Evolutionary conservation across 2,113 vertebrate genomes (phyloP).

Genomic region (Oryzias curvinotus): DNA sequence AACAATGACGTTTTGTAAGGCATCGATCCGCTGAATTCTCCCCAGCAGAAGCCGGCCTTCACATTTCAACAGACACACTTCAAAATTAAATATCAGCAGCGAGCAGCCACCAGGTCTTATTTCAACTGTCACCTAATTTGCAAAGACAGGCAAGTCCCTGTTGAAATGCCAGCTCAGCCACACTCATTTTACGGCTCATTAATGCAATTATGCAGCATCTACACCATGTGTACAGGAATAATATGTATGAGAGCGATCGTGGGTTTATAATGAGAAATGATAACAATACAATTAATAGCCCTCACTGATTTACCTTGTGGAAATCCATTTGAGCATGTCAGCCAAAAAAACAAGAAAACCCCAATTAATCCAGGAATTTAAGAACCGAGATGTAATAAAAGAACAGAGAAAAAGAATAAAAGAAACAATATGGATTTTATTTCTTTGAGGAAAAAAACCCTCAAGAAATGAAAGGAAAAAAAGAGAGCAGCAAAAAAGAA

Average conservation of each 20-base stretch:
- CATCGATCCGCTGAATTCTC: too few species aligned
- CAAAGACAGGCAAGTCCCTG: constrained; percentile 51
- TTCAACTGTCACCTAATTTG: constrained; percentile 42
- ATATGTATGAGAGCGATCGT: constrained; percentile 14
- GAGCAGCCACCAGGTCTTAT: constrained; percentile 31
- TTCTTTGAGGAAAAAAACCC: too few species aligned
- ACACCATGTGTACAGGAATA: constrained; percentile 32
- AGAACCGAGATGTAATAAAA: constrained; percentile 43
- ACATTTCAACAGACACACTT: constrained; percentile 21
- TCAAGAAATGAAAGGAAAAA: neutral
- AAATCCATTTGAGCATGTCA: neutral
- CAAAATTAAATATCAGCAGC: constrained; percentile 37
- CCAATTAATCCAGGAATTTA: constrained; percentile 6
- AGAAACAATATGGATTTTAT: too few species aligned
- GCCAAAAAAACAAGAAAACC: constrained; percentile 2
- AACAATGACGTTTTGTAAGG: neutral
- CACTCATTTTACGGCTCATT: constrained; percentile 63
- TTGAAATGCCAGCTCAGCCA: constrained; percentile 48
- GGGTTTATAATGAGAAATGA: constrained; percentile 7
- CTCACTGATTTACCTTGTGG: neutral
- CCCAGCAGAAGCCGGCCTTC: neutral
- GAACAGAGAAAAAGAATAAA: neutral
- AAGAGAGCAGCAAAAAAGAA: constrained; percentile 1
- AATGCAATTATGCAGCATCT: constrained; percentile 49
- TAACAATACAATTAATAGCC: constrained; percentile 12